Conservation (phyloP, 2,888 invertebrate species). For the Yponomeuta sedellus region DNA sequence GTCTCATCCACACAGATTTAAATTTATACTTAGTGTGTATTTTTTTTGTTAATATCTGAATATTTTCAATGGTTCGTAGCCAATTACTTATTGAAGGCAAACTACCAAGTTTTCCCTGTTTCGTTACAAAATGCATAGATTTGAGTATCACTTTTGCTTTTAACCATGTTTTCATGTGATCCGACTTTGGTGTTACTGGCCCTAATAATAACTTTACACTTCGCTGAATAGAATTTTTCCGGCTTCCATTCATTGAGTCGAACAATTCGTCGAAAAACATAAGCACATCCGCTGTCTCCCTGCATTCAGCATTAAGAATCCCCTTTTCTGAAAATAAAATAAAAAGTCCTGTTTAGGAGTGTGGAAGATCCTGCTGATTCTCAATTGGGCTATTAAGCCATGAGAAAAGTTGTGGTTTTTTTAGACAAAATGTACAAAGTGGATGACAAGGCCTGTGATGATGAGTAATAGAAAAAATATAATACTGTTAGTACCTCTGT, state of each 20-base stretch:
- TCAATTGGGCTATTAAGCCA: too few relatives aligned
- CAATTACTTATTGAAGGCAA: conserved; percentile 17
- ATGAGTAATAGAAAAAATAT: too few relatives aligned
- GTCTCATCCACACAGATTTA: conserved; percentile 16
- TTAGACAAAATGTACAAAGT: too few relatives aligned
- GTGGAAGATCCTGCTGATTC: too few relatives aligned
- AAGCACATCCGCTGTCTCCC: conserved; percentile 19
- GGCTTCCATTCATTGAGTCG: conserved; percentile 22
- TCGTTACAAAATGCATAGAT: conserved; percentile 17
- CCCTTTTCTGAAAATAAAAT: conserved; percentile 15
- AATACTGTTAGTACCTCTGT: too few relatives aligned
- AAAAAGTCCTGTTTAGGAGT: too few relatives aligned
- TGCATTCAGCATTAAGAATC: conserved; percentile 15
- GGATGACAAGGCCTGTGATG: too few relatives aligned
- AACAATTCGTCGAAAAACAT: conserved; percentile 23
- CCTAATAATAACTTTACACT: conserved; percentile 19
- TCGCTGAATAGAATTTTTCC: conserved; percentile 11
- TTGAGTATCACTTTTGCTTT: conserved; percentile 17
- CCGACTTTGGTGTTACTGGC: conserved; percentile 17
- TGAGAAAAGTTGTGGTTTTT: too few relatives aligned
- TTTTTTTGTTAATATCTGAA: background rate
- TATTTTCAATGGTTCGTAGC: conserved; percentile 16
- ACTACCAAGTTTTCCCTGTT: background rate
- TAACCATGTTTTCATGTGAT: conserved; percentile 15
- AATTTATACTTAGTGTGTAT: conserved; percentile 1